Evolutionary conservation across 2,113 vertebrate species (phyloP), one percentile per base, ranked within the genome.

Genomic region (Xenotilapia longispinis): DNA sequence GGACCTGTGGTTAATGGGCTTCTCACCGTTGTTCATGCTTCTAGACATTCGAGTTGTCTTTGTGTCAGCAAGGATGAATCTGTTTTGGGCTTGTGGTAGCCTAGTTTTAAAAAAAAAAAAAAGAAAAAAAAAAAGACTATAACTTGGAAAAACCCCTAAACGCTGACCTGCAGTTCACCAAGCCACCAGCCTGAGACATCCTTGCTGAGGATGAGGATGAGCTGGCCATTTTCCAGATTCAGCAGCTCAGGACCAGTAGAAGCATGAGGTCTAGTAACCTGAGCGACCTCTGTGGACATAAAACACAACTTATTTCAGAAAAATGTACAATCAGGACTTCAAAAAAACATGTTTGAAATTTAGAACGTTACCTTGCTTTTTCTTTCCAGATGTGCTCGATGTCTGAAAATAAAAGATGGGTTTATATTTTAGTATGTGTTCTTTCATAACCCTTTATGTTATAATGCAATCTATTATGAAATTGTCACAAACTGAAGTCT

Each of bases 181-280:
- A 99, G 97, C 98, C 98, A 99, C 98, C 98, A 99, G n/a, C 98
- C 98, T 6, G 97, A 97, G 36, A 95, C 19, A 36, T 97, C 98
- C 95, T 98, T 99, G 94, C 97, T 97, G 63, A 99, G 95, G 89
- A 99, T 97, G 88, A 99, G 92, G 87, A 99, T 98, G 58, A 99
- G 97, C 89, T 99, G 98, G 4, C 97, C 97, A 10, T 96, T 97
- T 73, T 97, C 96, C 15, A 99, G 95, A 86, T 96, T 98, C n/a
- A 99, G 96, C 85, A 98, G 98, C 82, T 98, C 98, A 2, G 96
- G 88, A 57, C 97, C 96, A 9, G 97, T 96, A 40, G 98, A 97
- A 47, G 92, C 12, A 40, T 98, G 97, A 3, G 96, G 94, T 65
- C 95, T 97, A 3, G 96, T 97, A 73, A 99, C 98, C 90, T 98